Conservation (phyloP, 2,113 vertebrate species). For the Cyanocitta stelleri region DNA sequence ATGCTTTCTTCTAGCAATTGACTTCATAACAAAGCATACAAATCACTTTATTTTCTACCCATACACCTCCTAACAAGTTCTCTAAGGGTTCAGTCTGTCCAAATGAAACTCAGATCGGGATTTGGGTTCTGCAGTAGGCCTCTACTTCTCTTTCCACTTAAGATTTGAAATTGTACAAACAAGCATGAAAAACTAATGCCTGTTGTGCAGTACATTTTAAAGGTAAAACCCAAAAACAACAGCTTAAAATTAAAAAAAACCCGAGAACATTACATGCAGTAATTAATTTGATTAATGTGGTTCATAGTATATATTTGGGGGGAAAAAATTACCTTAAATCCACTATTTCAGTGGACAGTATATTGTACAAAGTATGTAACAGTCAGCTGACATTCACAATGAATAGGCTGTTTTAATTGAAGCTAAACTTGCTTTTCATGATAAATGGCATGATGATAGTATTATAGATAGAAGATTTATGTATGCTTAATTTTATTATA, state of each 20-base stretch:
- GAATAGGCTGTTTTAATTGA: background rate
- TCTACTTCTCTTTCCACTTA: background rate
- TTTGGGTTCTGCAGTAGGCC: background rate
- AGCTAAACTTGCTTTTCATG: background rate
- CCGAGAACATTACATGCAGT: background rate
- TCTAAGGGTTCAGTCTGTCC: background rate
- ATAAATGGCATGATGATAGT: background rate
- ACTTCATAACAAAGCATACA: background rate
- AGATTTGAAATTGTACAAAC: background rate
- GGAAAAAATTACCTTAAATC: background rate
- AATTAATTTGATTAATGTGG: background rate
- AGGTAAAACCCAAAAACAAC: background rate
- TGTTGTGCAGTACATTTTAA: background rate
- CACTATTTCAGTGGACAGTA: background rate
- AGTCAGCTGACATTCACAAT: background rate
- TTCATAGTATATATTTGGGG: background rate
- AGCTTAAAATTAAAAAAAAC: background rate
- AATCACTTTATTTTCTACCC: background rate
- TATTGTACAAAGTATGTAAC: background rate
- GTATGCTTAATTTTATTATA: background rate
- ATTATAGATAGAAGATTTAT: background rate
- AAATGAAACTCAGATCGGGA: background rate
- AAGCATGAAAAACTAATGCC: background rate
- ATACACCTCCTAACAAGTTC: background rate
- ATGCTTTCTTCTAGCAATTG: background rate